Evolutionary conservation across 2,113 vertebrate genomes (phyloP), one percentile per base, ranked within the genome.

Genomic region (Paralichthys olivaceus): DNA sequence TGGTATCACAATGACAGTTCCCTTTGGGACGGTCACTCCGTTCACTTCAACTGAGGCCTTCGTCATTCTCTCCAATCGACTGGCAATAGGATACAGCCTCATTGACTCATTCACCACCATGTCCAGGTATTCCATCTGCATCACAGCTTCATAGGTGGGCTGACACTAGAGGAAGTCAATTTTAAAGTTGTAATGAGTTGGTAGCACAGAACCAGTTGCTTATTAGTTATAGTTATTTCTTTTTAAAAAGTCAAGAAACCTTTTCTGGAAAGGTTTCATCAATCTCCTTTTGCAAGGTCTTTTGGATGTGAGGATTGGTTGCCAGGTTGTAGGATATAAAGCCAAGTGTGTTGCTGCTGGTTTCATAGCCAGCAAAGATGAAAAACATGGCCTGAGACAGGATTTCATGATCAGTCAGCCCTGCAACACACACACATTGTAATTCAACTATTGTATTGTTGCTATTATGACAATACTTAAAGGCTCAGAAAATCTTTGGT

Each of bases 111-210:
- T 96, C 71, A 97, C 23, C 15, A 95, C 95, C 93, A 95, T 95
- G 17, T 97, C 93, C 4, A 98, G 88, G 74, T 96, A 97, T 4
- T 97, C 95, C 95, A 97, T 95, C 82, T 95, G 91, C 64, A 75
- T 74, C 78, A 96, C 0, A 0, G 22, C 0, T 0, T 77, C 86
- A 20, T 96, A 97, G 0, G 77, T 94, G 56, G 91, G 91, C 13
- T 51, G 3, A n/a, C 79, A 79, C 95, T 97, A 28, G 5, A 28
- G 11, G 1, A 14, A 56, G 32, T 19, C 51, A 17, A 40, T 11
- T 34, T 54, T 2, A 8, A 73, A 43, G 20, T 15, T 15, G 5
- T 13, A 28, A 7, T 67, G 13, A 32, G 60, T 20, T 57, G 4
- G 8, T 20, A 34, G 9, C 17, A 55, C 5, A n/a, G 3, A 20